These are phyloP conservation scores for Mormyrops attenuatus DNA, from an alignment of 2,797 vertebrate genomes.

Conservation along the genomic window DNA sequence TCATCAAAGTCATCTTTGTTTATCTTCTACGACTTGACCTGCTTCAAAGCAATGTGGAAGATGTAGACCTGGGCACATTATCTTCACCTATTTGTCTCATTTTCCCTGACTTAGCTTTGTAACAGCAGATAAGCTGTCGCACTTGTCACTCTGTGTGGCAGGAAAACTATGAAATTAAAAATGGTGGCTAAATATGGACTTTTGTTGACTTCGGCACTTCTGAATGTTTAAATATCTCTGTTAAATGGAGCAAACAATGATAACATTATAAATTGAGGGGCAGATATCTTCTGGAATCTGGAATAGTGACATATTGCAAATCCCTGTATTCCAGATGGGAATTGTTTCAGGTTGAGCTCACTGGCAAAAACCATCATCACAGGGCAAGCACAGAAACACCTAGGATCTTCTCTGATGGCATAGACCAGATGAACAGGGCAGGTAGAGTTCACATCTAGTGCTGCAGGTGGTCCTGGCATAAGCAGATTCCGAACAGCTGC, in stretches of 20 bases:
- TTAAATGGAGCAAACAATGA: background rate
- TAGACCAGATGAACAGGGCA: background rate
- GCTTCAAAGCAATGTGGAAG: background rate
- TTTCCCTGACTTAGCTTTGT: background rate
- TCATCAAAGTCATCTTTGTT: background rate
- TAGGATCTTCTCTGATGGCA: background rate
- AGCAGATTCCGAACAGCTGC: constrained; percentile 2
- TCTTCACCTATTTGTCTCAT: background rate
- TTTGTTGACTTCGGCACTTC: background rate
- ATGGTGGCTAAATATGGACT: background rate
- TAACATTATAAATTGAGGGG: background rate
- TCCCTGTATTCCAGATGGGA: background rate
- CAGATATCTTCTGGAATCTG: background rate
- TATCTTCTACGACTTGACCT: background rate
- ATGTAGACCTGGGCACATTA: background rate
- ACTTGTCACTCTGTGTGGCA: background rate
- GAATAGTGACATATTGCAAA: background rate
- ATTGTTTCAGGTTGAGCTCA: background rate
- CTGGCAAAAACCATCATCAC: background rate
- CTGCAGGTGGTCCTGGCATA: background rate
- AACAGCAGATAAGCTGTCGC: background rate
- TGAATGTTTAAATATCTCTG: background rate
- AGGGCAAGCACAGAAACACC: background rate
- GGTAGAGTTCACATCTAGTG: background rate
- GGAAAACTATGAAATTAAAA: constrained; percentile 6